phyloP scores from a whole-genome alignment of 2,113 vertebrate species.

The Poeciliopsis retropinna region DNA sequence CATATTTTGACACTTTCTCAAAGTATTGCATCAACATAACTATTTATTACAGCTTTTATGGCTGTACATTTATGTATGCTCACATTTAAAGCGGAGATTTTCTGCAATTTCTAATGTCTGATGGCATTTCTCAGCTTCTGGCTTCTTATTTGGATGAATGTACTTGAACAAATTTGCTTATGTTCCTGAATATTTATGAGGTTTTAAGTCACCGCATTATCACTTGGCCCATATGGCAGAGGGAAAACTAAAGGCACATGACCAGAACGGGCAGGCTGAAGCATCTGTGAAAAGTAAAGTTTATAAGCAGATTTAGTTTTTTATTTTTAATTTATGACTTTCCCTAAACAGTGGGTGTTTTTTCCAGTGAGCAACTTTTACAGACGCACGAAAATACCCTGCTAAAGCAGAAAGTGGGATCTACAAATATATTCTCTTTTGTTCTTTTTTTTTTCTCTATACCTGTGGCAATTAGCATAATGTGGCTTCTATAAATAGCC shows the following conservation, averaged over 20 bases:
- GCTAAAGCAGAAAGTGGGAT: constrained; percentile 24
- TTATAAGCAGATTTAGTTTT: constrained; percentile 17
- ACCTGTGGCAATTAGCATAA: not conserved
- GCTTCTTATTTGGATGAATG: not conserved
- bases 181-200: constrained; percentile 14
- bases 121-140: not conserved
- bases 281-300: constrained; percentile 26
- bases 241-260: constrained; percentile 22
- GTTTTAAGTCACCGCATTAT: constrained; percentile 8
- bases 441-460: not conserved
- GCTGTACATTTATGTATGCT: not conserved
- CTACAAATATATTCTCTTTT: constrained; percentile 33
- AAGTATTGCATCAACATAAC: not conserved
- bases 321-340: constrained; percentile 1
- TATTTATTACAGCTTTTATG: not conserved
- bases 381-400: not conserved
- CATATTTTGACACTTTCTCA: not conserved
- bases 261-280: constrained; percentile 29
- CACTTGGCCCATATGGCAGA: constrained; percentile 2
- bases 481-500: constrained; percentile 5
- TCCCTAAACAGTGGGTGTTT: constrained; percentile 17
- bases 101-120: not conserved
- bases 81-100: not conserved
- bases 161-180: constrained; percentile 4
- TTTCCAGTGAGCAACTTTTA: constrained; percentile 6